phyloP scores from a whole-genome alignment of 2,888 invertebrate genomes.

The Orthosia gracilis region DNA sequence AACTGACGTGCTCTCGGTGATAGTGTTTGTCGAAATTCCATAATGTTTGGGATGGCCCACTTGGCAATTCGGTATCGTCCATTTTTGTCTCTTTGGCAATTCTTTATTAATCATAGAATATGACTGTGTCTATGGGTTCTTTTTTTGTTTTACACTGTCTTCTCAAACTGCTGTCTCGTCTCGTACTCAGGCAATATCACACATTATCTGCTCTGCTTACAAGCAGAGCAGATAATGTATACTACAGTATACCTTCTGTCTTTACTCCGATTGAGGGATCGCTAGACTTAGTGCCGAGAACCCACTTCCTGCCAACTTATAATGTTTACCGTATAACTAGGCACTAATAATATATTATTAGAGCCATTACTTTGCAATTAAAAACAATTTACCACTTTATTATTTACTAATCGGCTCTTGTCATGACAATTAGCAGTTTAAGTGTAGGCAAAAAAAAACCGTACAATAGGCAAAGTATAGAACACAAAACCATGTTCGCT shows the following conservation, averaged over 20 bases:
- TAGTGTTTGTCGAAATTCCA: not conserved
- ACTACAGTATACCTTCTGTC: constrained; percentile 43
- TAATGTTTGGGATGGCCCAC: no score
- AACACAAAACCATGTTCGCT: not conserved
- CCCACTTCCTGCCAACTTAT: constrained; percentile 52
- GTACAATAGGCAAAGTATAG: not conserved
- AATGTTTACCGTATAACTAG: constrained; percentile 34
- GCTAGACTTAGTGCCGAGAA: constrained; percentile 40
- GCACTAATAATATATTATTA: constrained; percentile 28
- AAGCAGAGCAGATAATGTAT: no score
- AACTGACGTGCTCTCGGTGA: not conserved
- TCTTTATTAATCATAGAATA: no score
- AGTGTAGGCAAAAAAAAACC: no score
- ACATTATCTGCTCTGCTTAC: no score
- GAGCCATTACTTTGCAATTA: constrained; percentile 25
- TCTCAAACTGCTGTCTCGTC: not conserved
- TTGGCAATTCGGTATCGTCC: not conserved
- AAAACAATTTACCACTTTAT: not conserved
- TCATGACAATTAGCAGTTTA: not conserved
- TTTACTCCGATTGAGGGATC: not conserved
- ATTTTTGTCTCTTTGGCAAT: no score
- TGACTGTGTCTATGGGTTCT: no score
- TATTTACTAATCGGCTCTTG: no score
- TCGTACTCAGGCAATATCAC: not conserved
- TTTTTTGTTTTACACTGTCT: not conserved